Conservation (phyloP, 92 coral and sea anemone species). For the Heliopora coerulea region DNA sequence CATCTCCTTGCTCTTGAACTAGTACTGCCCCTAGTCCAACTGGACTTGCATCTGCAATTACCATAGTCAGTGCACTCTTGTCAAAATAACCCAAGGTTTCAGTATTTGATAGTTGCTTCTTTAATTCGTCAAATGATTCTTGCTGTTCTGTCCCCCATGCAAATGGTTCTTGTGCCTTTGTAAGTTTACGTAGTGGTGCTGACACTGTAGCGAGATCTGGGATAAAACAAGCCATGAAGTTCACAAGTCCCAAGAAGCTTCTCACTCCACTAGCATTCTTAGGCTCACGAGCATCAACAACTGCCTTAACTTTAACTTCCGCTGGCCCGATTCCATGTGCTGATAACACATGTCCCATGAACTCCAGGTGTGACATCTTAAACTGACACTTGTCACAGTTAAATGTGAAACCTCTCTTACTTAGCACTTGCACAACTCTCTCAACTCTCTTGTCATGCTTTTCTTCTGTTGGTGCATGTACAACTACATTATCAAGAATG, state of each 20-base stretch:
- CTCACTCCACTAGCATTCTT: conserved; percentile 35
- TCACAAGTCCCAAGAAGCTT: conserved; percentile 49
- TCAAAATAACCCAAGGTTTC: conserved; percentile 42
- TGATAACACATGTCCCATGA: conserved; percentile 28
- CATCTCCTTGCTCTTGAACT: conserved; percentile 45
- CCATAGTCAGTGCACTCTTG: not conserved
- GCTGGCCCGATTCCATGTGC: conserved; percentile 45
- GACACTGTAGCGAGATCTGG: conserved; percentile 42
- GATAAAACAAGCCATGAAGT: conserved; percentile 38
- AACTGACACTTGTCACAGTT: too few relatives aligned
- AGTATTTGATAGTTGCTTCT: conserved; percentile 16
- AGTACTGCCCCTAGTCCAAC: conserved; percentile 42
- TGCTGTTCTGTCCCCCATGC: conserved; percentile 39
- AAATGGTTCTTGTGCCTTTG: conserved; percentile 40
- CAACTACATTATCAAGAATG: conserved; percentile 36
- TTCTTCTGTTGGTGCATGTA: conserved; percentile 18
- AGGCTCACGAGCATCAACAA: conserved; percentile 32
- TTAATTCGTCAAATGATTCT: conserved; percentile 7
- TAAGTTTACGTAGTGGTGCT: conserved; percentile 45
- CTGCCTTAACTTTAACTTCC: conserved; percentile 39
- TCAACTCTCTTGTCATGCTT: conserved; percentile 2
- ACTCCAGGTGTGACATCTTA: not conserved
- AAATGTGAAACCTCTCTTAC: not conserved
- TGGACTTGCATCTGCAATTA: conserved; percentile 53
- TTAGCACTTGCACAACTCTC: not conserved